These are phyloP conservation scores for Ischnus inquisitorius DNA, from an alignment of 2,888 invertebrate species.

Conservation along the genomic window DNA sequence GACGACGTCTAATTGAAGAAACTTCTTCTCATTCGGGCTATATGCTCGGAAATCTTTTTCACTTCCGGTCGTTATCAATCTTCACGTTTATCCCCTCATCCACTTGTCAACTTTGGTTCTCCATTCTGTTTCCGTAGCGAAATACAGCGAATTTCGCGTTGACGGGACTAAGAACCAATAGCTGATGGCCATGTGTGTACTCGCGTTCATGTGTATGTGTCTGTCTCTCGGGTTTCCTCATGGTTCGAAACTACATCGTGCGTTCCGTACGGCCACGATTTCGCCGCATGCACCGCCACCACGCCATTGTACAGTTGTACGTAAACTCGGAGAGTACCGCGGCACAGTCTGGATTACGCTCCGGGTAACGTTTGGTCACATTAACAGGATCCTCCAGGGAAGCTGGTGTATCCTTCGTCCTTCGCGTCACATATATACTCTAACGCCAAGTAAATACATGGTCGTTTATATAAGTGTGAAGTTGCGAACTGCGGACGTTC, in stretches of 20 bases:
- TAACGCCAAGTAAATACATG: constrained; percentile 35
- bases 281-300: constrained; percentile 46
- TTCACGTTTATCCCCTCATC: constrained; percentile 30
- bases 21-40: constrained; percentile 45
- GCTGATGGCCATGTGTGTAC: constrained; percentile 9
- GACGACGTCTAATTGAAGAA: constrained; percentile 9
- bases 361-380: constrained; percentile 66
- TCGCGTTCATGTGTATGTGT: not conserved
- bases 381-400: constrained; percentile 63
- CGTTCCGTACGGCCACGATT: constrained; percentile 46
- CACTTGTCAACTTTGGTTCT: constrained; percentile 8
- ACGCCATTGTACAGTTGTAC: constrained; percentile 57
- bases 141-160: constrained; percentile 35
- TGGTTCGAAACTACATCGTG: constrained; percentile 46
- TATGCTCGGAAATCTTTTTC: constrained; percentile 46
- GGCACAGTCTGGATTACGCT: constrained; percentile 65
- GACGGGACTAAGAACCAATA: constrained; percentile 2
- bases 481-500: constrained; percentile 32
- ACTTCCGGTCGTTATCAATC: constrained; percentile 53
- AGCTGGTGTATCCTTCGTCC: constrained; percentile 24
- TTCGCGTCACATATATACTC: constrained; percentile 32
- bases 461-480: constrained; percentile 20
- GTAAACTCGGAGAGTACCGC: constrained; percentile 56
- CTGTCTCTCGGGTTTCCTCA: constrained; percentile 28
- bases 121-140: constrained; percentile 16